phyloP scores from a whole-genome alignment of 2,113 vertebrate genomes.

The Ceyx melanurus region DNA sequence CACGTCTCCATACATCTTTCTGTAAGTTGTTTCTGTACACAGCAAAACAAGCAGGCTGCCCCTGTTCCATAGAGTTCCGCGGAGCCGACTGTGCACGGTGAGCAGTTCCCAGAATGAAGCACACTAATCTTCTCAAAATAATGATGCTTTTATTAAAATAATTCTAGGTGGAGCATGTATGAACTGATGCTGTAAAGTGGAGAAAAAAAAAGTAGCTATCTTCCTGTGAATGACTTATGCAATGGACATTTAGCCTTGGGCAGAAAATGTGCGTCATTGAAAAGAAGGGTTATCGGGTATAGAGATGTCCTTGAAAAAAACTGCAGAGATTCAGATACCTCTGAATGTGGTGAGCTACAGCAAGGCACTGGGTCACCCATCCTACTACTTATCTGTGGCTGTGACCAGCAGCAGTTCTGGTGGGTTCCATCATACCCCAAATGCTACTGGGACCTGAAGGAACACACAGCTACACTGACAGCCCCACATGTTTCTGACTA shows the following conservation, averaged over 20 bases:
- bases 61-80: background rate
- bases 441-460: background rate
- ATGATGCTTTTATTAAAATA: background rate
- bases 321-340: background rate
- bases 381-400: background rate
- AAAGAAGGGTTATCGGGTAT: background rate
- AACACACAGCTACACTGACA: background rate
- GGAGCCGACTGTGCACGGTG: background rate
- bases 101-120: constrained; percentile 1
- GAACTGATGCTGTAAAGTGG: background rate
- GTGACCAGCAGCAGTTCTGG: background rate
- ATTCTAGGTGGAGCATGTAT: background rate
- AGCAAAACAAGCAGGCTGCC: background rate
- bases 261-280: background rate
- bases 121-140: background rate
- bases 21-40: background rate
- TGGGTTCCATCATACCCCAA: background rate
- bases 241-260: background rate
- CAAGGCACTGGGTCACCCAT: background rate
- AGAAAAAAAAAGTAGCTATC: background rate
- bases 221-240: background rate
- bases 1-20: constrained; percentile 18
- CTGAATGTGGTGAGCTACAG: background rate
- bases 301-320: background rate
- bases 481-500: background rate